Conservation (phyloP, 2,888 invertebrate genomes). For the Drosophila paranaensis region DNA sequence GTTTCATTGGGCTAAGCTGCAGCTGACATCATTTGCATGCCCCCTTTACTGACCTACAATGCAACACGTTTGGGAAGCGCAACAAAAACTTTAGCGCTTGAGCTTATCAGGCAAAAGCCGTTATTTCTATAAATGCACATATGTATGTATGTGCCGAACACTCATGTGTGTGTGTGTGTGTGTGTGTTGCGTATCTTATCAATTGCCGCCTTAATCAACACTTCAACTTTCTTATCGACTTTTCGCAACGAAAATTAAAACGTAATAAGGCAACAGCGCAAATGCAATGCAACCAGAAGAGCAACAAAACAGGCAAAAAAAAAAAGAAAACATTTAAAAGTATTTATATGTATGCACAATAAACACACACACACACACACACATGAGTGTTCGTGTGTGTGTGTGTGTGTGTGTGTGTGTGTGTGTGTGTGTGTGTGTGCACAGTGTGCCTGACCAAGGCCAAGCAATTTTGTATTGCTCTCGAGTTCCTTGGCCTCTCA, state of each 20-base stretch:
- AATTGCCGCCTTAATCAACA: constrained; percentile 57
- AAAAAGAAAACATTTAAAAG: constrained; percentile 65
- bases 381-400: background rate
- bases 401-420: constrained; percentile 3
- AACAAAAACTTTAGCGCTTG: constrained; percentile 1
- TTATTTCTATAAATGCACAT: constrained; percentile 13
- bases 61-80: constrained; percentile 30
- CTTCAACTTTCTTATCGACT: constrained; percentile 73
- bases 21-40: constrained; percentile 60
- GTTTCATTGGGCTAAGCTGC: constrained; percentile 73
- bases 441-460: constrained; percentile 74
- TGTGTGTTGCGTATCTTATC: constrained; percentile 61
- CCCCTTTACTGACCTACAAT: constrained; percentile 62
- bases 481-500: constrained; percentile 76
- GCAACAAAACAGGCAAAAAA: constrained; percentile 11
- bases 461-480: constrained; percentile 77
- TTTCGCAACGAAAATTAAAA: constrained; percentile 74
- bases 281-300: constrained; percentile 36
- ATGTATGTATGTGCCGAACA: background rate
- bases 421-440: constrained; percentile 9
- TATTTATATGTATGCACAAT: constrained; percentile 59
- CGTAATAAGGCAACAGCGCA: constrained; percentile 55
- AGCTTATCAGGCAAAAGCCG: constrained; percentile 37
- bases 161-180: background rate
- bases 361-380: constrained; percentile 18